Evolutionary conservation across 2,888 invertebrate genomes (phyloP).

Genomic region (Neoscelio sp.): DNA sequence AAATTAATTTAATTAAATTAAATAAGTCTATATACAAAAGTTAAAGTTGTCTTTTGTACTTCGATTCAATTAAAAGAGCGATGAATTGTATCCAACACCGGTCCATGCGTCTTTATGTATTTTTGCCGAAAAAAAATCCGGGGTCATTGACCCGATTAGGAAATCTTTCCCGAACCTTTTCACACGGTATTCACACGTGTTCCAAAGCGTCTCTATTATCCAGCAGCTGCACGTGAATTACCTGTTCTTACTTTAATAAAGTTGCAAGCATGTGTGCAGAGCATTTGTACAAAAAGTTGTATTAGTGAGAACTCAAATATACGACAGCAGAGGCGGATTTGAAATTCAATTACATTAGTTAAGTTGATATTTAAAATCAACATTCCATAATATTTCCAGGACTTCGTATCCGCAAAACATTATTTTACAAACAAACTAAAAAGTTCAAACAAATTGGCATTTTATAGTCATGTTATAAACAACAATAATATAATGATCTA

Average conservation of each 20-base stretch:
- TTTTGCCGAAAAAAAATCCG: conserved; percentile 21
- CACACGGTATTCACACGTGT: conserved; percentile 42
- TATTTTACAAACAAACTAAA: too few species aligned
- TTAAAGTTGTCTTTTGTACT: not conserved
- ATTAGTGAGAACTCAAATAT: not conserved
- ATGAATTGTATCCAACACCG: not conserved
- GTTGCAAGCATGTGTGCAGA: conserved; percentile 8
- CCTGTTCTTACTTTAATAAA: conserved; percentile 39
- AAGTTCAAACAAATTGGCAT: too few species aligned
- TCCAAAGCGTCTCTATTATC: conserved; percentile 33
- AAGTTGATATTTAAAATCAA: too few species aligned
- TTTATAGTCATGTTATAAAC: too few species aligned
- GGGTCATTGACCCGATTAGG: conserved; percentile 53
- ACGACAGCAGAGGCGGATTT: not conserved
- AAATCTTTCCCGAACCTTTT: conserved; percentile 53
- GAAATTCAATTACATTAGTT: too few species aligned
- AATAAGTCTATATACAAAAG: not conserved
- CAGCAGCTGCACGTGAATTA: conserved; percentile 64
- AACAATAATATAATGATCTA: too few species aligned
- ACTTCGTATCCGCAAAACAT: too few species aligned
- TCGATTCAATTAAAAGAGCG: not conserved
- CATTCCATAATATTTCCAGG: too few species aligned
- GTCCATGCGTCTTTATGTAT: conserved; percentile 1
- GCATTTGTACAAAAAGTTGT: not conserved
- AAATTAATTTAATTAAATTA: too few species aligned